Percentiles rank a stretch among this genome's conserved stretches.
These are phyloP conservation scores for Phlogophora meticulosa DNA, from an alignment of 2,888 invertebrate genomes.

Conservation along the genomic window DNA sequence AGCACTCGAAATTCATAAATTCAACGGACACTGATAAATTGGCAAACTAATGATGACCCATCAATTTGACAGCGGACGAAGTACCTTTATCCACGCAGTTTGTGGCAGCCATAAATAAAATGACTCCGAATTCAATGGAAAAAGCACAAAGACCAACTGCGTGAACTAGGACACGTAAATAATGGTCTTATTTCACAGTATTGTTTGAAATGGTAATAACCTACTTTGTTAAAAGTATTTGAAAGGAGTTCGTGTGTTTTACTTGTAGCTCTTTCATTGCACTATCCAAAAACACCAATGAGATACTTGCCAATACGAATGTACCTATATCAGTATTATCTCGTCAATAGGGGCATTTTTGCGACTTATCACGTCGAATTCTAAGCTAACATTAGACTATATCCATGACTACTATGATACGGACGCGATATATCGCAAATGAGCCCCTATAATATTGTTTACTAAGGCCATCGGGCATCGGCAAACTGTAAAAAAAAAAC, in stretches of 20 bases:
- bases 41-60: conserved; percentile 32
- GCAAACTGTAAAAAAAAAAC: neutral
- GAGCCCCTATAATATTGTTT: neutral
- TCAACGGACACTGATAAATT: conserved; percentile 33
- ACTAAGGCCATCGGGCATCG: neutral
- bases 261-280: too few relatives aligned
- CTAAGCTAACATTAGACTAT: too few relatives aligned
- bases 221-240: conserved; percentile 18
- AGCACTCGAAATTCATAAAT: conserved; percentile 24
- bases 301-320: too few relatives aligned
- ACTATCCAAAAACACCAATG: too few relatives aligned
- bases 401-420: too few relatives aligned
- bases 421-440: neutral
- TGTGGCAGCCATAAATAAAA: conserved; percentile 9
- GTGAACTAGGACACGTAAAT: conserved; percentile 24
- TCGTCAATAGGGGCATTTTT: too few relatives aligned
- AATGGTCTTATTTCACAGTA: conserved; percentile 24
- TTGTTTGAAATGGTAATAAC: conserved; percentile 39
- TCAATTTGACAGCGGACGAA: conserved; percentile 33
- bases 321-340: too few relatives aligned
- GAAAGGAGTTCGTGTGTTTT: conserved; percentile 15
- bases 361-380: too few relatives aligned
- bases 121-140: conserved; percentile 36
- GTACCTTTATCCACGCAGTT: conserved; percentile 30
- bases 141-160: conserved; percentile 26